Evolutionary conservation across 2,797 vertebrate genomes (phyloP).

Genomic region (Prionace glauca): DNA sequence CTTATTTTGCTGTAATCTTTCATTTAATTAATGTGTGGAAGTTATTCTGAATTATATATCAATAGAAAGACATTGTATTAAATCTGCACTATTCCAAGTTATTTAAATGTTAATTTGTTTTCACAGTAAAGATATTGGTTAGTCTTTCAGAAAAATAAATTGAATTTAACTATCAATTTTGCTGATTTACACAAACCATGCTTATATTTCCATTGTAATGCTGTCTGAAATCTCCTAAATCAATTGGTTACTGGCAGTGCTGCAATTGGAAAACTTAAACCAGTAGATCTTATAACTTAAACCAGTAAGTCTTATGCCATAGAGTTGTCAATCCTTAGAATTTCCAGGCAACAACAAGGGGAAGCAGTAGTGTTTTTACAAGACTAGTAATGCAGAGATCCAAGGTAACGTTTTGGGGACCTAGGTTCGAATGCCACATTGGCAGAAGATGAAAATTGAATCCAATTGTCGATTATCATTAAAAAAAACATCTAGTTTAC

Average conservation of each 20-base stretch:
- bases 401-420: no score
- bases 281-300: neutral
- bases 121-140: neutral
- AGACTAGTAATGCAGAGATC: no score
- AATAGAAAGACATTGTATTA: neutral
- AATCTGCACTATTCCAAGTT: neutral
- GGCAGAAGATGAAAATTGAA: no score
- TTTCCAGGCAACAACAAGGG: neutral
- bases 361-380: neutral
- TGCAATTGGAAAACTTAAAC: neutral
- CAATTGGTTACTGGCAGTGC: neutral
- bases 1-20: slow-evolving; percentile 5
- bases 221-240: neutral
- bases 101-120: neutral
- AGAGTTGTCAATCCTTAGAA: neutral
- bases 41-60: neutral
- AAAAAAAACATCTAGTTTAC: no score
- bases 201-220: neutral
- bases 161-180: neutral
- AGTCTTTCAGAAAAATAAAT: neutral
- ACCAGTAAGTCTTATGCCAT: neutral
- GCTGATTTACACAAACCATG: neutral
- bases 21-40: neutral
- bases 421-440: no score
- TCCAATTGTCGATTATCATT: no score